These are phyloP conservation scores for Euzetes globulus DNA, from an alignment of 2,888 invertebrate species.

Conservation along the genomic window DNA sequence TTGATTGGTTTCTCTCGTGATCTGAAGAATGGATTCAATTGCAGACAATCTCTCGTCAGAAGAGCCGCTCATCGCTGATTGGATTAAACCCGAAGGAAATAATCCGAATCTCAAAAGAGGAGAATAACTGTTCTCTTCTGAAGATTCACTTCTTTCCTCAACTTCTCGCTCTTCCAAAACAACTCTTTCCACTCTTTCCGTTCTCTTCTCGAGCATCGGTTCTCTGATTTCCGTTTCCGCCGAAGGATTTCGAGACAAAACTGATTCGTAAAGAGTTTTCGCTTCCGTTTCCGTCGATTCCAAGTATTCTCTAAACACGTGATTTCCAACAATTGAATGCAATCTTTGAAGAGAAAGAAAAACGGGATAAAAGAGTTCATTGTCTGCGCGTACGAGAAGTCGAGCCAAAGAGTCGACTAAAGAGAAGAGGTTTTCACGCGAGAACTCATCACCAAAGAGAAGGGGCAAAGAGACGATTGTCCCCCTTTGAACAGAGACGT, in stretches of 20 bases:
- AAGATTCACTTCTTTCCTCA: too few species aligned
- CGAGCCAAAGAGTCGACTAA: conserved; percentile 41
- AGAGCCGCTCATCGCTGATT: not conserved
- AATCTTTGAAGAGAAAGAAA: conserved; percentile 48
- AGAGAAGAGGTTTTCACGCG: conserved; percentile 45
- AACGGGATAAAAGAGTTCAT: conserved; percentile 43
- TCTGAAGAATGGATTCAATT: conserved; percentile 27
- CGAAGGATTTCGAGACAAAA: conserved; percentile 34
- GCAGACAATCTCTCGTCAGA: conserved; percentile 20
- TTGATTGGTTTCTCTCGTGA: conserved; percentile 43
- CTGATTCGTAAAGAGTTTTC: conserved; percentile 37
- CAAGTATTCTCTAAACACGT: conserved; percentile 44
- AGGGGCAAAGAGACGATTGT: conserved; percentile 48
- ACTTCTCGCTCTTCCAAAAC: too few species aligned
- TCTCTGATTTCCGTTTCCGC: not conserved
- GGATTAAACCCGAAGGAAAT: conserved; percentile 33
- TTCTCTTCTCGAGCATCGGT: too few species aligned
- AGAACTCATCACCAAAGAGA: conserved; percentile 49
- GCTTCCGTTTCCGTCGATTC: conserved; percentile 39
- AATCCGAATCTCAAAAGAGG: conserved; percentile 28
- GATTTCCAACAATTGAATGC: conserved; percentile 47
- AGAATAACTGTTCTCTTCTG: too few species aligned
- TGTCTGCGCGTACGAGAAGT: conserved; percentile 43
- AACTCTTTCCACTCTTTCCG: too few species aligned
- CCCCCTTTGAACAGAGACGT: conserved; percentile 47